phyloP scores from a whole-genome alignment of 1,140 invertebrate genomes.

The Drosophila hydei region DNA sequence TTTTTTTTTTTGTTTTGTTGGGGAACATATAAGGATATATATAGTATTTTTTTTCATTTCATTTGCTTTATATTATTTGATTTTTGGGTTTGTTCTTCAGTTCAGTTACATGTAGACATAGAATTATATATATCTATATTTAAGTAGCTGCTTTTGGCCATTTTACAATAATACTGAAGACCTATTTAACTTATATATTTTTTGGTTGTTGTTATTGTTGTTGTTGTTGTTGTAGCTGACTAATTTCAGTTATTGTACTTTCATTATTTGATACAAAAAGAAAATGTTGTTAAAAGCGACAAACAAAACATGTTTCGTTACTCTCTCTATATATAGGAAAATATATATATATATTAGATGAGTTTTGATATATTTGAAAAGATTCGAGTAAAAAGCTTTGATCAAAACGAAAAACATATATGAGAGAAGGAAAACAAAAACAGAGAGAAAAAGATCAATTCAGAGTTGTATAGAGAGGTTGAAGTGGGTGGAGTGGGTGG shows the following conservation, averaged over 20 bases:
- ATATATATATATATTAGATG: conserved; percentile 40
- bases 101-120: conserved; percentile 40
- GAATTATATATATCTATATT: conserved; percentile 26
- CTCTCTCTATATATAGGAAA: neutral
- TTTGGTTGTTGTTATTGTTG: conserved; percentile 32
- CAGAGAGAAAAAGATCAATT: conserved; percentile 5
- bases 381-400: conserved; percentile 70
- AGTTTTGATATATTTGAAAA: conserved; percentile 38
- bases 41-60: conserved; percentile 55
- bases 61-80: conserved; percentile 49
- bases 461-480: conserved; percentile 5
- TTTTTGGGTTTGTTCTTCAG: conserved; percentile 35
- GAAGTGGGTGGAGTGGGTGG: neutral
- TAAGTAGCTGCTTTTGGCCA: conserved; percentile 34
- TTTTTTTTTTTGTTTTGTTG: conserved; percentile 46
- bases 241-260: conserved; percentile 40
- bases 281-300: conserved; percentile 18
- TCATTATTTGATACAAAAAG: conserved; percentile 23
- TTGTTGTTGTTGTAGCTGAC: conserved; percentile 39
- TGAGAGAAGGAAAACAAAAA: conserved; percentile 24
- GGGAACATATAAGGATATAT: conserved; percentile 76
- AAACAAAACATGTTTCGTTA: conserved; percentile 29
- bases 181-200: conserved; percentile 24
- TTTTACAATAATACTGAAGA: conserved; percentile 41
- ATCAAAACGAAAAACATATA: conserved; percentile 52